A percentile compares a stretch with the other conserved stretches of the same genome.
Conservation (phyloP, 2,888 invertebrate genomes). For the Aspidiotus destructor region DNA sequence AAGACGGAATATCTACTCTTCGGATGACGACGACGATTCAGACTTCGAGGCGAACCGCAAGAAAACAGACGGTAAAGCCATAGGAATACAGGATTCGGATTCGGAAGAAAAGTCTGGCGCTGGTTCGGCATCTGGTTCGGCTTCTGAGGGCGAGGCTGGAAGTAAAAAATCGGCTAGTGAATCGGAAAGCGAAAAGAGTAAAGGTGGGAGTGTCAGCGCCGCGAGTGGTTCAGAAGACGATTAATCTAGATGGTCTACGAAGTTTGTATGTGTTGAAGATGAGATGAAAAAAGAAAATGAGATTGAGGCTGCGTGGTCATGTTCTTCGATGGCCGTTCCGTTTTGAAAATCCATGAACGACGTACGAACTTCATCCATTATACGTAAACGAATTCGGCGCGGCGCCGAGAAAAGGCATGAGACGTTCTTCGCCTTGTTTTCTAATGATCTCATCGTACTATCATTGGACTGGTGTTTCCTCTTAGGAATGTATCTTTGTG, state of each 20-base stretch:
- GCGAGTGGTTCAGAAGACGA: slow-evolving; percentile 7
- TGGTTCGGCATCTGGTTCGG: background rate
- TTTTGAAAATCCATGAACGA: too few relatives aligned
- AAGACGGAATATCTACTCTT: slow-evolving; percentile 27
- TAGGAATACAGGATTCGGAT: background rate
- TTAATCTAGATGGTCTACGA: background rate
- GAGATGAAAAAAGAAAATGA: too few relatives aligned
- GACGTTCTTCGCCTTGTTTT: too few relatives aligned
- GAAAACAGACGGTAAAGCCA: background rate
- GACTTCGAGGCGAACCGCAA: slow-evolving; percentile 23
- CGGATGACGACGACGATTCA: slow-evolving; percentile 27
- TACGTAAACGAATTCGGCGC: too few relatives aligned
- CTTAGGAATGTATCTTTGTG: too few relatives aligned
- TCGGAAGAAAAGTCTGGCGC: slow-evolving; percentile 14
- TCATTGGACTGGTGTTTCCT: too few relatives aligned
- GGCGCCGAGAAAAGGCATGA: too few relatives aligned
- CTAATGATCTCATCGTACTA: too few relatives aligned
- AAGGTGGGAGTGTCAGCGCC: background rate
- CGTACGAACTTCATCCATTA: too few relatives aligned
- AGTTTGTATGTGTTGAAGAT: too few relatives aligned
- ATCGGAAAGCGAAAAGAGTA: slow-evolving; percentile 7
- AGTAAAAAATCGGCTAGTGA: background rate
- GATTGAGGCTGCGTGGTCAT: too few relatives aligned
- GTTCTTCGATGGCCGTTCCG: too few relatives aligned
- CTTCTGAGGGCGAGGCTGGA: background rate